Evolutionary conservation across 2,888 invertebrate genomes (phyloP), one percentile per base, ranked within the genome.

Genomic region (Tetrapedia diversipes): DNA sequence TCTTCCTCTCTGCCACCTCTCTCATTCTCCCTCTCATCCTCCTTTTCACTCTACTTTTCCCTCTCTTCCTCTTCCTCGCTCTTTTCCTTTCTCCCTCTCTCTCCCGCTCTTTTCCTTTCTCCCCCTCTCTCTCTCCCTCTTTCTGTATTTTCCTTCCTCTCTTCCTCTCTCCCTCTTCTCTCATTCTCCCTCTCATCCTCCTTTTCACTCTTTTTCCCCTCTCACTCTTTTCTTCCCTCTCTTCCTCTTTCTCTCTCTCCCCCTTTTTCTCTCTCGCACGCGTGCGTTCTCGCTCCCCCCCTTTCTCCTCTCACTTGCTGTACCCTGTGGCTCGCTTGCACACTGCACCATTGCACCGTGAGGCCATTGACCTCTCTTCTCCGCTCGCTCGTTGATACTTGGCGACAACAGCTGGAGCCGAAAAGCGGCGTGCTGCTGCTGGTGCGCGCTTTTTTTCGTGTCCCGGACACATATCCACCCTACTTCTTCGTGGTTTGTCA

Each of bases 321-420:
- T 57, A 47, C 57, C 57, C 56, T 43, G 60, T 53, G 49, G 72
- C 73, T 79, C 79, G 74, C 79, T 87, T 88, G 88, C 88, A 87
- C 89, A 87, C 88, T 86, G 87, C 88, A 87, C 86, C 86, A 88
- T 87, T 85, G 86, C 83, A 84, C 80, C 81, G 82, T 51, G 77
- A 79, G 87, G 88, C 84, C 86, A 87, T 84, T 84, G 88, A 82
- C 88, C 87, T 86, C 83, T 78, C 79, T 65, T 53, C 61, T 69
- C 68, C 78, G 71, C 61, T 54, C 27, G 65, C 45, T 11, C 32
- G 37, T 37, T 49, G n/a, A n/a, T n/a, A n/a, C 49, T 66, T 47
- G 66, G 34, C 81, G 67, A 27, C 27, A 51, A 76, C 70, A 65
- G 71, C 66, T 72, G 72, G 59, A 45, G 59, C 67, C 77, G 60